Base-by-base conservation (phyloP, 1,140 invertebrate species). In the Magallana gigas region DNA sequence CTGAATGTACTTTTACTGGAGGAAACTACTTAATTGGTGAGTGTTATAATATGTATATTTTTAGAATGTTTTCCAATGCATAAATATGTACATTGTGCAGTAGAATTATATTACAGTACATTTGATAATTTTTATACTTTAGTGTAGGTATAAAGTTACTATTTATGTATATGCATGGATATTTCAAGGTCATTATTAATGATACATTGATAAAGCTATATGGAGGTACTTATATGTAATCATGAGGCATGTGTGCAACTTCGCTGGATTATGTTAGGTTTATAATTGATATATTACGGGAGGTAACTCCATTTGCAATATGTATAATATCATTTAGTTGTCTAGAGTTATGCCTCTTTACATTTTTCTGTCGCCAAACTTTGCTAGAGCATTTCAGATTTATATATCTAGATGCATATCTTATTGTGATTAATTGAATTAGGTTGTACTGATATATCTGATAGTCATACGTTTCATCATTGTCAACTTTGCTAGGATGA, bases 1-100 rank as follows among this genome's bases (percentile, higher is more conserved):
- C 60, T 64, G 60, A 64, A n/a, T n/a, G 23, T 23, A 23, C 23
- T 64, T 64, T 64, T 14, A 16, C 60, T 16, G 60, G 16, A 64
- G 60, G 60, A 64, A 64, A 64, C 60, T 64, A n/a, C 60, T 36
- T 64, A 64, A 64, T 64, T 18, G 60, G 14, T 64, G 60, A 64
- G 60, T 64, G 11, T 64, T 64, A 16, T 8, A 16, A 14, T 16
- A 14, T 64, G 7, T 16, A 64, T 64, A 36, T 36, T 36, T 1
- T 36, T 36, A 36, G 36, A 36, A 36, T 36, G 36, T 36, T 36
- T 36, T 36, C 36, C 36, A 36, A 36, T 18, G 14, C 18, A n/a
- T n/a, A 64, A 7, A 14, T 64, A 23, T 71, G 29, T 71, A 71
- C 6, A 71, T 23, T 71, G 23, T 71, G 8, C 18, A 71, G 6